Evolutionary conservation across 2,113 vertebrate species (phyloP).

Genomic region (Peromyscus maniculatus): DNA sequence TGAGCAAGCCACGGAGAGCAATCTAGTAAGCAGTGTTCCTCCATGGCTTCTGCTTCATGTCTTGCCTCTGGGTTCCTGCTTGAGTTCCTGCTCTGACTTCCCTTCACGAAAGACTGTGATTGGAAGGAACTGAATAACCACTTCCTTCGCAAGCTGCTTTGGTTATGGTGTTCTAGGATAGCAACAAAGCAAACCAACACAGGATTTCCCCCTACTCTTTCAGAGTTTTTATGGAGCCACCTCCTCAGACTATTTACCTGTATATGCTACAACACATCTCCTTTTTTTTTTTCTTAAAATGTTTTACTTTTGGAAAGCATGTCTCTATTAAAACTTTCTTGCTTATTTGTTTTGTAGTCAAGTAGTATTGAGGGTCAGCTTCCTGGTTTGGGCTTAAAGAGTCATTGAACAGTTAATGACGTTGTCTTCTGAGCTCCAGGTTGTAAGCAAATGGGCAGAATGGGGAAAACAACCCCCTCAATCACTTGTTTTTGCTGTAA

Average conservation of each 20-base stretch:
- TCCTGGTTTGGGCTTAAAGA: neutral
- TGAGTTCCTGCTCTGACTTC: neutral
- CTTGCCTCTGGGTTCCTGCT: neutral
- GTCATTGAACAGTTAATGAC: neutral
- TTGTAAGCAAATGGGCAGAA: neutral
- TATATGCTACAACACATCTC: neutral
- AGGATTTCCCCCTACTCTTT: neutral
- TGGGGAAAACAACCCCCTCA: neutral
- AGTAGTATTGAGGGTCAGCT: neutral
- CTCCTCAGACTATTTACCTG: neutral
- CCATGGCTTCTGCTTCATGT: neutral
- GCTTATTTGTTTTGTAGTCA: neutral
- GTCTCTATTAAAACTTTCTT: neutral
- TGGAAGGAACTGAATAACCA: neutral
- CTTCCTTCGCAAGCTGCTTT: neutral
- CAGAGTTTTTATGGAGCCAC: neutral
- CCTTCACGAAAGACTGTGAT: neutral
- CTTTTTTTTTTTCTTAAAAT: neutral
- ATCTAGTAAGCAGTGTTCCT: neutral
- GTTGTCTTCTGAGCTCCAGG: neutral
- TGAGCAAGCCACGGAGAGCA: neutral
- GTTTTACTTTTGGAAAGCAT: constrained; percentile 27
- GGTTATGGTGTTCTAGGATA: neutral
- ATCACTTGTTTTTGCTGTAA: constrained; percentile 1
- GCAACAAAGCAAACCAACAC: neutral